Evolutionary conservation across 1,140 invertebrate genomes (phyloP), one percentile per base, ranked within the genome.

Genomic region (Lethocerus indicus): DNA sequence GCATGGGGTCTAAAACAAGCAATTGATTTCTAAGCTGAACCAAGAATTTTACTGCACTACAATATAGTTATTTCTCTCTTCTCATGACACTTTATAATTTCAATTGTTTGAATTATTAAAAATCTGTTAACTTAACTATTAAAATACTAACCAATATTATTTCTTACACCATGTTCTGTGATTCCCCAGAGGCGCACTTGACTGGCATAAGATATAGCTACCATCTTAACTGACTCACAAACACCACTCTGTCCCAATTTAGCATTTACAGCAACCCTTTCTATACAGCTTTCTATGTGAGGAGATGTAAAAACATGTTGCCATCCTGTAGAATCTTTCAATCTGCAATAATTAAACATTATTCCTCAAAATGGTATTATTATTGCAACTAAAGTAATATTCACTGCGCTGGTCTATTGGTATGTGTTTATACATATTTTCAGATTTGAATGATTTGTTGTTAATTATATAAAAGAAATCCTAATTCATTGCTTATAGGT

Each of bases 311-410:
- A 97, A 5, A 89, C 82, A 56, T 87, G 76, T 59, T 94, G 89
- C 92, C 93, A 97, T 9, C 92, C 92, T 57, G 81, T 86, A 0
- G 88, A 90, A 63, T 97, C 93, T 67, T 93, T 95, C 54, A 95
- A 75, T 62, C 88, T 87, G 58, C 37, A 71, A 61, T 55, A 36
- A 47, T 32, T 40, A 13, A 13, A 6, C 13, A 39, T 39, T 39
- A 13, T 39, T 39, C 7, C 1, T 47, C 13, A 41, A 49, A 32
- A 48, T 1, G 24, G 12, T n/a, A n/a, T n/a, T n/a, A n/a, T n/a
- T n/a, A n/a, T n/a, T n/a, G n/a, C n/a, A n/a, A n/a, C n/a, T n/a
- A n/a, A n/a, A n/a, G n/a, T n/a, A n/a, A n/a, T n/a, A n/a, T n/a
- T n/a, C n/a, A n/a, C n/a, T n/a, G n/a, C n/a, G n/a, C n/a, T n/a